These are phyloP conservation scores for Ericerus pela DNA, from an alignment of 1,140 invertebrate genomes.

Conservation along the genomic window DNA sequence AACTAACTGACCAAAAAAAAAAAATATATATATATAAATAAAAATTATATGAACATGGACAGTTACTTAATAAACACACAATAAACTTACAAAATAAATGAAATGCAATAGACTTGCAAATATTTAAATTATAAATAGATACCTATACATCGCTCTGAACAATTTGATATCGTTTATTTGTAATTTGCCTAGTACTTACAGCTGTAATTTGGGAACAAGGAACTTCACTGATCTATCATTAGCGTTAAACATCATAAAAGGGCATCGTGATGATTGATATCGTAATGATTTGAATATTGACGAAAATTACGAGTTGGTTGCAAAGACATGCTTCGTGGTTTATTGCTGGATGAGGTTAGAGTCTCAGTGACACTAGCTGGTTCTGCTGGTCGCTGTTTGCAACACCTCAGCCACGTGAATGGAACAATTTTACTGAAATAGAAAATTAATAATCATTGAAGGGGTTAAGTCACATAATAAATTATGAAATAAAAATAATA, in stretches of 20 bases:
- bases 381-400: slow-evolving; percentile 14
- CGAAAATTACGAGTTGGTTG: slow-evolving; percentile 13
- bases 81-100: too few relatives aligned
- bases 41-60: too few relatives aligned
- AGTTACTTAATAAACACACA: too few relatives aligned
- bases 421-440: slow-evolving; percentile 18
- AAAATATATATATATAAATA: too few relatives aligned
- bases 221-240: too few relatives aligned
- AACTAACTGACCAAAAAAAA: too few relatives aligned
- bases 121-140: too few relatives aligned
- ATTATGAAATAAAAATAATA: background rate
- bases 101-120: too few relatives aligned
- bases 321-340: slow-evolving; percentile 14
- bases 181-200: too few relatives aligned
- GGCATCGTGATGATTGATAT: background rate
- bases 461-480: background rate
- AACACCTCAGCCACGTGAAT: slow-evolving; percentile 17
- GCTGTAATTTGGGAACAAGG: too few relatives aligned
- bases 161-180: too few relatives aligned
- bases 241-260: slow-evolving; percentile 5
- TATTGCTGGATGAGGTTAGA: slow-evolving; percentile 17
- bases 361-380: slow-evolving; percentile 18
- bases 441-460: background rate
- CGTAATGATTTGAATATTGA: background rate
- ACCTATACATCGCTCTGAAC: too few relatives aligned